Conservation (phyloP, 2,888 invertebrate species). For the Tetragonisca angustula region DNA sequence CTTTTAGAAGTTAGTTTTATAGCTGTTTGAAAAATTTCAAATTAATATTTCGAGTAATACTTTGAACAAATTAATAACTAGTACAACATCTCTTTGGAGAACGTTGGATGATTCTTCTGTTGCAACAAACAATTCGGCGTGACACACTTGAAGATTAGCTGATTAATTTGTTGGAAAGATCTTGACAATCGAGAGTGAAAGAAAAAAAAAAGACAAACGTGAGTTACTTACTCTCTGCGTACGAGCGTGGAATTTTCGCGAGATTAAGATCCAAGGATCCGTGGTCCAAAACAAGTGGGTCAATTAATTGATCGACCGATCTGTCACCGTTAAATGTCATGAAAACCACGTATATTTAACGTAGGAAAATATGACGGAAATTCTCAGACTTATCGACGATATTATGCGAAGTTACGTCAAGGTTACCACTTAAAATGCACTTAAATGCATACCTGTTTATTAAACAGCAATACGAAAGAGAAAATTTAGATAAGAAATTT, state of each 20-base stretch:
- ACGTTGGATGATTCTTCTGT: too few species aligned
- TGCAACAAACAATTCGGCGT: not conserved
- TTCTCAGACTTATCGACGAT: not conserved
- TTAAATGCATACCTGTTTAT: not conserved
- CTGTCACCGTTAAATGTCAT: slow-evolving; percentile 6
- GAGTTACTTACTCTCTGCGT: slow-evolving; percentile 10
- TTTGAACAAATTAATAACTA: too few species aligned
- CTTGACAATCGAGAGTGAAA: not conserved
- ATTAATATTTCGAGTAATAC: too few species aligned
- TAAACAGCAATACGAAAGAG: not conserved
- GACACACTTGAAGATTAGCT: not conserved
- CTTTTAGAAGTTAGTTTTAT: too few species aligned
- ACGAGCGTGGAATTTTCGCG: not conserved
- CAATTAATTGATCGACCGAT: not conserved
- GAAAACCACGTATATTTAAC: not conserved
- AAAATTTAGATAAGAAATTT: not conserved
- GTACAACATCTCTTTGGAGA: too few species aligned
- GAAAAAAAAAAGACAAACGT: not conserved
- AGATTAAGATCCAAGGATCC: slow-evolving; percentile 9
- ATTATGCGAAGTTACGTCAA: not conserved
- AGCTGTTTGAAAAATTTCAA: too few species aligned
- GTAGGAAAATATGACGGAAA: not conserved
- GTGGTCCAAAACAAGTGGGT: not conserved
- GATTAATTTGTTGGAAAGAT: not conserved
- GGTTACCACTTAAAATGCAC: not conserved